Evolutionary conservation across 2,797 vertebrate species (phyloP).

Genomic region (Sebastes goodei): DNA sequence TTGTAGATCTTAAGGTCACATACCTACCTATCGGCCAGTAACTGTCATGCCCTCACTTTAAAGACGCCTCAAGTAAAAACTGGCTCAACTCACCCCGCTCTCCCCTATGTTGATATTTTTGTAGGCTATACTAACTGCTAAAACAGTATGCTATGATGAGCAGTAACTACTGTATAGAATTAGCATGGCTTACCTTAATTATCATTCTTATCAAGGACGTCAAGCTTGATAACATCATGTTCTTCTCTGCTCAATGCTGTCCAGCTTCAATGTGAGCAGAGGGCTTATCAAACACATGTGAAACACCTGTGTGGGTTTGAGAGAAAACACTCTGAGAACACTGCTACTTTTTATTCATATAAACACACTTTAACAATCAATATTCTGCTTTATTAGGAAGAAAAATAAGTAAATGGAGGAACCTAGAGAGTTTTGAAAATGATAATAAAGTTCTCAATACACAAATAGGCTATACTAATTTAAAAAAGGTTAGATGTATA

Average conservation of each 20-base stretch:
- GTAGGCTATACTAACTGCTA: background rate
- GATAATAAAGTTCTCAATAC: background rate
- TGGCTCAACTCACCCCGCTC: too few relatives aligned
- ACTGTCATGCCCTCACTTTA: too few relatives aligned
- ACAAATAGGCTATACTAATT: background rate
- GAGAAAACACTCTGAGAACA: background rate
- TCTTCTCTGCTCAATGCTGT: too few relatives aligned
- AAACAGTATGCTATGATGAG: background rate
- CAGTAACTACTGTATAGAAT: background rate
- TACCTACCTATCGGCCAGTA: too few relatives aligned
- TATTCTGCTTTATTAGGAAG: background rate
- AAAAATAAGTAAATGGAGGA: background rate
- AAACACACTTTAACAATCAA: background rate
- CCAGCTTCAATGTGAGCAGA: background rate
- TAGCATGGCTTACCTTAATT: background rate
- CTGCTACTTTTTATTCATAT: background rate
- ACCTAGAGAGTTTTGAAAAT: background rate
- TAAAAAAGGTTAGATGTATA: too few relatives aligned
- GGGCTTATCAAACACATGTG: background rate
- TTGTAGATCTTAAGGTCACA: too few relatives aligned
- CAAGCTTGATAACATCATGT: background rate
- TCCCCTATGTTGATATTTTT: background rate
- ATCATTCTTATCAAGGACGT: background rate
- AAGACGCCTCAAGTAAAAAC: too few relatives aligned
- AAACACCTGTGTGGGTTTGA: background rate